These are phyloP conservation scores for Cosmia pyralina DNA, from an alignment of 2,888 invertebrate species.

Conservation along the genomic window DNA sequence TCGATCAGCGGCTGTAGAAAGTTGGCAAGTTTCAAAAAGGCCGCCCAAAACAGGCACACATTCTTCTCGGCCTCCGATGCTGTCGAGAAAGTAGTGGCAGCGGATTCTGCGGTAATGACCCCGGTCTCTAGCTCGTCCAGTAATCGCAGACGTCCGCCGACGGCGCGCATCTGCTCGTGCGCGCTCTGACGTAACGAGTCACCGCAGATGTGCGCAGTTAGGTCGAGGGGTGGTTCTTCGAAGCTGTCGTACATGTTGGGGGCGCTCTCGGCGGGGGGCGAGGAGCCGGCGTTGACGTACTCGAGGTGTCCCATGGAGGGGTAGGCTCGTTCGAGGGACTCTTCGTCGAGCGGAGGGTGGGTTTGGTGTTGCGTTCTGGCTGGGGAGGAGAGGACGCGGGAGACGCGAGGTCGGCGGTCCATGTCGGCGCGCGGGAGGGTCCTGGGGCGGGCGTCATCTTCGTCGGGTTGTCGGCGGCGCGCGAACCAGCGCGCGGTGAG, in stretches of 20 bases:
- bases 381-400: constrained; percentile 79
- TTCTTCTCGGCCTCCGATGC: constrained; percentile 93
- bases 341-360: constrained; percentile 77
- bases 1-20: constrained; percentile 91
- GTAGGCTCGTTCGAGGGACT: constrained; percentile 92
- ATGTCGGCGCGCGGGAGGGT: constrained; percentile 73
- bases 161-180: constrained; percentile 93
- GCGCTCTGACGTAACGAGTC: constrained; percentile 94
- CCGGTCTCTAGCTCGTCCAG: constrained; percentile 94
- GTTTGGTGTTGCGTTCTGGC: constrained; percentile 61
- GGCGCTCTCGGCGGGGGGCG: constrained; percentile 95
- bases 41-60: constrained; percentile 93
- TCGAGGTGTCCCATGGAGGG: constrained; percentile 92
- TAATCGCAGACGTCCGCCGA: constrained; percentile 92
- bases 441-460: constrained; percentile 76
- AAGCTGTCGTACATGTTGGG: constrained; percentile 95
- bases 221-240: constrained; percentile 92
- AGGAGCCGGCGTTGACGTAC: constrained; percentile 94
- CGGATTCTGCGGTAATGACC: constrained; percentile 90
- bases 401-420: constrained; percentile 77
- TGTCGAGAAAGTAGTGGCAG: constrained; percentile 86
- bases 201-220: constrained; percentile 93
- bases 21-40: constrained; percentile 93
- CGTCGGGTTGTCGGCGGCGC: constrained; percentile 70
- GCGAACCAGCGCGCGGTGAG: constrained; percentile 84